Evolutionary conservation across 2,888 invertebrate species (phyloP), one percentile per base, ranked within the genome.

Genomic region (Allygus modestus): DNA sequence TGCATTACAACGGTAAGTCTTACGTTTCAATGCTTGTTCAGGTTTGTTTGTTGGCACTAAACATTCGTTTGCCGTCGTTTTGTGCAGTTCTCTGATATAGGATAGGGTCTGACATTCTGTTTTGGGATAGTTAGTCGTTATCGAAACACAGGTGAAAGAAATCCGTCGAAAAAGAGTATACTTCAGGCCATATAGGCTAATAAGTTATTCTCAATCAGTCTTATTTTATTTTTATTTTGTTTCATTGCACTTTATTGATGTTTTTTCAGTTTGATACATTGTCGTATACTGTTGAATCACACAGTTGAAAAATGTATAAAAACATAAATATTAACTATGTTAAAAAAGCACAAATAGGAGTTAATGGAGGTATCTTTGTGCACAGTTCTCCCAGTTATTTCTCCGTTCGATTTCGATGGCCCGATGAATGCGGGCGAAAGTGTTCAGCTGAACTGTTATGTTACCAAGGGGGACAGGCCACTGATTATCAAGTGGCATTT

Each of bases 401-500:
- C 87, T 81, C 89, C 89, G 46, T 89, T 89, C 86, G 82, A 88
- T 20, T 88, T 89, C 79, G 89, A 89, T 26, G 88, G 88, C 85
- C 86, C 87, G 23, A 86, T 88, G 23, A 88, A 89, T 86, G 87
- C 88, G 77, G 89, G 89, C 15, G 89, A 89, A 1, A 71, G 71
- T 85, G 88, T 88, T 20, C 89, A 89, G 85, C 86, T 90, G 73
- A 88, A 88, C 37, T 90, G 90, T 87, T 89, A 89, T 83, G 88
- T 90, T 12, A 87, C 88, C 20, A 88, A 89, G 84, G 90, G 90
- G 23, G 90, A 90, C 86, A 81, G 87, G 79, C 89, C 89, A n/a
- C 81, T 89, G 33, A 84, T 86, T 41, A 88, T 89, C 69, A 84
- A 85, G 28, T 89, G 89, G 89, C 86, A 93, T 87, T 92, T 95